phyloP scores from a whole-genome alignment of 2,113 vertebrate species.

The Mesoclemmys tuberculata region DNA sequence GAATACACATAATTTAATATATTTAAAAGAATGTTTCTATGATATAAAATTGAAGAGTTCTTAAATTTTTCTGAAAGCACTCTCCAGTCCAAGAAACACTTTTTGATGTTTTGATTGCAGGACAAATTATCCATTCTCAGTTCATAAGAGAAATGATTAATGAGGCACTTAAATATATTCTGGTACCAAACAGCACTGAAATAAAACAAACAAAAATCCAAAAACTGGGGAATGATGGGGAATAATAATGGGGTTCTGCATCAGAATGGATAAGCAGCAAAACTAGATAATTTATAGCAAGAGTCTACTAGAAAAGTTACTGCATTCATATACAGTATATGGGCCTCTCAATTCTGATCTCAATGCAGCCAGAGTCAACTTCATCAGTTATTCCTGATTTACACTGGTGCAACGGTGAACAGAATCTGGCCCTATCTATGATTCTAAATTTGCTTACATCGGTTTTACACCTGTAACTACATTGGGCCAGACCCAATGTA shows the following conservation, averaged over 20 bases:
- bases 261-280: neutral
- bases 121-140: neutral
- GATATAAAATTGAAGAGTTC: constrained; percentile 26
- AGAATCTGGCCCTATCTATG: neutral
- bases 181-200: neutral
- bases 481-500: neutral
- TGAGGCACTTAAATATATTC: neutral
- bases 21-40: constrained; percentile 25
- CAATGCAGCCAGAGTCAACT: neutral
- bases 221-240: neutral
- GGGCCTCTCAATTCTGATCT: neutral
- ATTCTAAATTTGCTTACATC: neutral
- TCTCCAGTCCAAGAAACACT: neutral
- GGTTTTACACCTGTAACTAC: neutral
- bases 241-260: neutral
- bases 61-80: constrained; percentile 54
- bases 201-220: constrained; percentile 1
- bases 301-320: neutral
- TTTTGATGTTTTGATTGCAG: neutral
- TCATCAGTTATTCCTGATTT: neutral
- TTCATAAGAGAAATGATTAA: neutral
- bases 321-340: neutral
- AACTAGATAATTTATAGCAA: neutral
- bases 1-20: neutral
- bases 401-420: neutral